Percentiles rank a stretch among this genome's conserved stretches.
Conservation (phyloP, 2,113 vertebrate genomes). For the Prionailurus viverrinus region DNA sequence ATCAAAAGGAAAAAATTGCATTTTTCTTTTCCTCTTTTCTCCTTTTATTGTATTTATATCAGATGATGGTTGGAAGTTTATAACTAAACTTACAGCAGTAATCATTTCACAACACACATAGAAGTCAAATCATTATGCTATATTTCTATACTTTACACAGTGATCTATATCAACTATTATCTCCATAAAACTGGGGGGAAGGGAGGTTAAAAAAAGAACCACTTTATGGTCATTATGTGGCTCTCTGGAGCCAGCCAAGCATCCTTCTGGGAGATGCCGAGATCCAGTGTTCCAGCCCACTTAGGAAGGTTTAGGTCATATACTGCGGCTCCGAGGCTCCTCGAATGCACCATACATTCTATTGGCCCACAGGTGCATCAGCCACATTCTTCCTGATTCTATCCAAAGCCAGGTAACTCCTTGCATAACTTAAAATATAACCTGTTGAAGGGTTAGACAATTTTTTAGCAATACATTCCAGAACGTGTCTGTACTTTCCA, state of each 20-base stretch:
- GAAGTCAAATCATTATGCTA: neutral
- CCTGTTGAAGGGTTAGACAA: neutral
- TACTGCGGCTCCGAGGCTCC: too few relatives aligned
- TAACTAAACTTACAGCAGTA: neutral
- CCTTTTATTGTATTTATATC: neutral
- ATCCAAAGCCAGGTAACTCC: neutral
- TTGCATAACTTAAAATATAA: neutral
- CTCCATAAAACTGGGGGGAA: neutral
- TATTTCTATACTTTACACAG: neutral
- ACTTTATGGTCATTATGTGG: neutral
- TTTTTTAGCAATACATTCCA: neutral
- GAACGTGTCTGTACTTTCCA: neutral
- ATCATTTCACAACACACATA: neutral
- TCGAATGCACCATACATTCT: neutral
- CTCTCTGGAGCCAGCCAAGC: neutral
- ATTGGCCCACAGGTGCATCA: neutral
- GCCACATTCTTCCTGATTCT: neutral
- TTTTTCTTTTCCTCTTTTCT: neutral
- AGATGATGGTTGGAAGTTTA: neutral
- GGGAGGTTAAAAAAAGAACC: neutral
- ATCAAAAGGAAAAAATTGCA: neutral
- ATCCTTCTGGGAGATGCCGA: neutral
- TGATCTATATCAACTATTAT: neutral
- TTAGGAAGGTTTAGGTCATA: neutral
- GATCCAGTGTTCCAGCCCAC: neutral